phyloP scores from a whole-genome alignment of 2,888 invertebrate genomes.

The Agriopis aurantiaria region DNA sequence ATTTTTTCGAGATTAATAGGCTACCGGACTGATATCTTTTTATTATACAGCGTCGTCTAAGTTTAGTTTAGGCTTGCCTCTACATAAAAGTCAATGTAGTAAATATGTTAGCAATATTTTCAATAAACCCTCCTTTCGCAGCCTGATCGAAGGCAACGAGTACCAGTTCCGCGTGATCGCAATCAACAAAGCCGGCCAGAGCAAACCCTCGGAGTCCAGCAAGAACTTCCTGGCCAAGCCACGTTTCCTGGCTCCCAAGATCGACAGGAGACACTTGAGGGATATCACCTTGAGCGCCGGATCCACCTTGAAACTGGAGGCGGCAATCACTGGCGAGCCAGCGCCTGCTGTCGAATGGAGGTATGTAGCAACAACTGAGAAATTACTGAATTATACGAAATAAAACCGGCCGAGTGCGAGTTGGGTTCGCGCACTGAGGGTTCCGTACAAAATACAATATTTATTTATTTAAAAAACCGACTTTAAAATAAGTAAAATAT shows the following conservation, averaged over 20 bases:
- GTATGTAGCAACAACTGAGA: conserved; percentile 48
- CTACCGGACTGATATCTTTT: too few species aligned
- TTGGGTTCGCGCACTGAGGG: too few species aligned
- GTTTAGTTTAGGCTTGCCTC: too few species aligned
- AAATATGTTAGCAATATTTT: background rate
- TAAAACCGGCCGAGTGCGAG: too few species aligned
- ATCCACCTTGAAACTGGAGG: conserved; percentile 96
- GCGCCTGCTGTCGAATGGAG: conserved; percentile 97
- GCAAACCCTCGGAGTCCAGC: conserved; percentile 95
- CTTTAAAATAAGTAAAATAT: too few species aligned
- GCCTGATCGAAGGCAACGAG: conserved; percentile 96
- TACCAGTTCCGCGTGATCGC: conserved; percentile 99
- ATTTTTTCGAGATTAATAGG: too few species aligned
- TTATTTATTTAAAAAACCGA: too few species aligned
- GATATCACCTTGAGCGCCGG: conserved; percentile 97
- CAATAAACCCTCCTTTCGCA: conserved; percentile 44
- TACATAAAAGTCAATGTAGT: too few species aligned
- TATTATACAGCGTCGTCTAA: too few species aligned
- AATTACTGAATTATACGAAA: background rate
- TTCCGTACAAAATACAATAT: too few species aligned
- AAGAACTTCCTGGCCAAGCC: conserved; percentile 95
- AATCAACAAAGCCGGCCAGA: conserved; percentile 97
- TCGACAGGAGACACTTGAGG: conserved; percentile 96
- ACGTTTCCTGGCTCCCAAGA: conserved; percentile 96
- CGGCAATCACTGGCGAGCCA: conserved; percentile 97